These are phyloP conservation scores for Bombus confusus DNA, from an alignment of 1,140 invertebrate genomes.

Conservation along the genomic window DNA sequence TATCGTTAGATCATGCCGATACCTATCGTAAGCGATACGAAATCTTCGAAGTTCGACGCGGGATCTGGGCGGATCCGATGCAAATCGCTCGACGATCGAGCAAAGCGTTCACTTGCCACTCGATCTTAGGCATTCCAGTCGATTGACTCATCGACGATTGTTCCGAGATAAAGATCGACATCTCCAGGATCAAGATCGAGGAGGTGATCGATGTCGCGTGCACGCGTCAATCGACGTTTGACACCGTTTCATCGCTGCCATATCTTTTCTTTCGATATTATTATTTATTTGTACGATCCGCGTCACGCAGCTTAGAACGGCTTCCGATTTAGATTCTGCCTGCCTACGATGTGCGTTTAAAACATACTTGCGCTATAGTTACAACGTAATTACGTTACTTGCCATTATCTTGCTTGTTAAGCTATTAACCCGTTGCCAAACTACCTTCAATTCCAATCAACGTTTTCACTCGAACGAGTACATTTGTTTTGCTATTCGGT, in stretches of 20 bases:
- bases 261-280: no score
- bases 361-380: no score
- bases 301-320: no score
- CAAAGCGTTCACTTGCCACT: conserved; percentile 18
- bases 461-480: no score
- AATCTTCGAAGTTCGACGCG: not conserved
- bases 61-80: conserved; percentile 31
- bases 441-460: no score
- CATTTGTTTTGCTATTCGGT: no score
- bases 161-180: conserved; percentile 19
- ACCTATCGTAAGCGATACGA: not conserved
- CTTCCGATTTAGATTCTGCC: no score
- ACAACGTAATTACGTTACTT: no score
- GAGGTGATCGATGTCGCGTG: not conserved
- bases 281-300: no score
- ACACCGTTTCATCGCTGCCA: not conserved
- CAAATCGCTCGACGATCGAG: conserved; percentile 1
- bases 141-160: conserved; percentile 29
- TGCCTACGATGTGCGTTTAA: no score
- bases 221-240: not conserved
- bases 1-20: not conserved
- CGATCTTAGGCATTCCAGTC: conserved; percentile 15
- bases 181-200: not conserved
- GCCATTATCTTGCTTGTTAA: no score
- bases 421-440: no score